Percentiles rank a stretch among this genome's conserved stretches.
phyloP scores from a whole-genome alignment of 2,113 vertebrate species.

The Serranochromis macrocephalus region DNA sequence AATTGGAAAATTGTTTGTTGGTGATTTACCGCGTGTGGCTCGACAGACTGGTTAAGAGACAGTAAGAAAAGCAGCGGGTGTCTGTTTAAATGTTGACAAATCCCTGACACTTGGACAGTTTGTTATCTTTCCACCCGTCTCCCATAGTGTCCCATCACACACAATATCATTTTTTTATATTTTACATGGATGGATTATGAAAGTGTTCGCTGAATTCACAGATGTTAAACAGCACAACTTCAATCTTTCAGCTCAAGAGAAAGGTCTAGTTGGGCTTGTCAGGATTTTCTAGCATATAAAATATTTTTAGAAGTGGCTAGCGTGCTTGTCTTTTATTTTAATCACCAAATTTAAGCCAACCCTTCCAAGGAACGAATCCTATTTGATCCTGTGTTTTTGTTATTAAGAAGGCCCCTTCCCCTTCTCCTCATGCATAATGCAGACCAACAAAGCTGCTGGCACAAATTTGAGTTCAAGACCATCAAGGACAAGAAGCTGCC shows the following conservation, averaged over 20 bases:
- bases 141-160: not conserved
- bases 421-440: not conserved
- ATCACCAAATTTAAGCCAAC: not conserved
- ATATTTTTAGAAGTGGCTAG: not conserved
- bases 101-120: conserved; percentile 18
- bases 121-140: not conserved
- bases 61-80: not conserved
- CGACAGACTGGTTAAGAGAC: not conserved
- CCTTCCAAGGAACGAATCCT: not conserved
- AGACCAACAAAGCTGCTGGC: not conserved
- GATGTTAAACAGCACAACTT: not conserved
- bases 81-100: conserved; percentile 31
- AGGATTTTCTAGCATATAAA: not conserved
- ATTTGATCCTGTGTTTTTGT: not conserved
- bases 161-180: not conserved
- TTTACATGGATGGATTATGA: not conserved
- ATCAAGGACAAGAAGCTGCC: not conserved
- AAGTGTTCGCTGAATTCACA: not conserved
- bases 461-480: not conserved
- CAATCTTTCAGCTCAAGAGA: not conserved
- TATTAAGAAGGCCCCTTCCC: not conserved
- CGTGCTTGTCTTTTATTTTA: not conserved
- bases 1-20: conserved; percentile 42
- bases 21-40: conserved; percentile 1
- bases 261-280: not conserved